Evolutionary conservation across 2,797 vertebrate species (phyloP).

Genomic region (Chelidonichthys spinosus): DNA sequence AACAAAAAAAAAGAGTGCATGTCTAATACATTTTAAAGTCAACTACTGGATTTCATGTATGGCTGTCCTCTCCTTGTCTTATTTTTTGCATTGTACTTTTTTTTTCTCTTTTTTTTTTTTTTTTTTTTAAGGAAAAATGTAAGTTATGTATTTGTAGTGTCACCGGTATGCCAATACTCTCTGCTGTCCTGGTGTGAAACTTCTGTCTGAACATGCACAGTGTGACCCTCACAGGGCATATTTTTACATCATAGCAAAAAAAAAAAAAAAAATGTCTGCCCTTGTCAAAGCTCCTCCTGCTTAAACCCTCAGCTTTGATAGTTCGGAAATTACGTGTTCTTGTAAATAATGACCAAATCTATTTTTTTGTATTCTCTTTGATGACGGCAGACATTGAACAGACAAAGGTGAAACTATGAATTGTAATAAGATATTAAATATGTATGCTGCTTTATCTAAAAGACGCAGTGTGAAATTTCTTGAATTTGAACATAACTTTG

Average conservation of each 20-base stretch:
- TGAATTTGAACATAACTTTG: conserved; percentile 79
- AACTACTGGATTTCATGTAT: conserved; percentile 86
- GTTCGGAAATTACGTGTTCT: conserved; percentile 89
- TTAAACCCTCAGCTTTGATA: conserved; percentile 85
- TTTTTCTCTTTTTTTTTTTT: conserved; percentile 36
- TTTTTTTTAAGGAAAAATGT: conserved; percentile 62
- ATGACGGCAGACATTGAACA: conserved; percentile 90
- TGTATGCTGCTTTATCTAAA: conserved; percentile 85
- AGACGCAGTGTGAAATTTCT: conserved; percentile 76
- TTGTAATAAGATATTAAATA: conserved; percentile 89
- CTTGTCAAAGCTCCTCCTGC: conserved; percentile 85
- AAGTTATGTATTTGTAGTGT: conserved; percentile 84
- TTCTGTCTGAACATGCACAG: conserved; percentile 82
- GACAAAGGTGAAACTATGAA: conserved; percentile 87
- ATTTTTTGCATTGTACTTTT: conserved; percentile 72
- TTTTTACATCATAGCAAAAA: conserved; percentile 77
- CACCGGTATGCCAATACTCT: conserved; percentile 79
- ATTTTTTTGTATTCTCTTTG: conserved; percentile 89
- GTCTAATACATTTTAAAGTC: conserved; percentile 87
- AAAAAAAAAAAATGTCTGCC: conserved; percentile 84
- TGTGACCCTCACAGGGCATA: conserved; percentile 80
- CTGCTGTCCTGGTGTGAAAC: conserved; percentile 84
- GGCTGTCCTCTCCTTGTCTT: conserved; percentile 76
- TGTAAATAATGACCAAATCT: conserved; percentile 97
- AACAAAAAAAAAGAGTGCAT: conserved; percentile 84